Base-by-base conservation (phyloP, 2,113 vertebrate species). In the Notarius lentiginosus region DNA sequence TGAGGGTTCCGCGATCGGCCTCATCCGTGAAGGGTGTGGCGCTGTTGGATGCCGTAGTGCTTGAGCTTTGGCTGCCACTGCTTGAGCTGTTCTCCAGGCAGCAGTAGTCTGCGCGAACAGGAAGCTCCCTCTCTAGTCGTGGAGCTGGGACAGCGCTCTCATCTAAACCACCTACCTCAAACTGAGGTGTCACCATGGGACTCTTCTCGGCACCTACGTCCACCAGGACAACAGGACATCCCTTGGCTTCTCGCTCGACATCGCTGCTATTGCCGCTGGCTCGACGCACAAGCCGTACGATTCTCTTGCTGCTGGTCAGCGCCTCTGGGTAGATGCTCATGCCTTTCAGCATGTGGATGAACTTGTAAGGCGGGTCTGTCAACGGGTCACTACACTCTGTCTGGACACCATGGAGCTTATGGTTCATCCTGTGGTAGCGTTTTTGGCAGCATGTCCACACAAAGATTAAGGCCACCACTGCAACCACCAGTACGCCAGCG, bases 331-430 rank as follows among this genome's bases (percentile, higher is more conserved):
- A 99, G 92, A 99, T 99, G 89, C 97, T 99, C 94, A 99, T 98
- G 85, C 98, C 98, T 91, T 99, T 99, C 85, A 99, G 92, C 97
- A 99, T 99, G 93, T 99, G 98, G 76, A 99, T 99, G 92, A 99
- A 99, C 93, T 98, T 98, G 92, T 99, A 99, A 0, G 98, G 97
- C 0, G 97, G 97, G 90, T 96, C 95, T 27, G 94, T 92, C 0
- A 94, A 84, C 1, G 91, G 86, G 15, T 95, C 95, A 15, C 93
- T 92, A 89, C 94, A 84, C 79, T 89, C 91, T 7, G 90, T 94
- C 1, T 92, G 94, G 87, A 94, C 92, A 1, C 93, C 93, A 5
- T 95, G 94, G 51, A 96, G 92, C 92, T 95, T 96, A 91, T 95
- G 94, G 79, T 90, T 91, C 87, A 95, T 92, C 88, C 96, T 96